Conservation (phyloP, 1,140 invertebrate species). For the Eufriesea mexicana region DNA sequence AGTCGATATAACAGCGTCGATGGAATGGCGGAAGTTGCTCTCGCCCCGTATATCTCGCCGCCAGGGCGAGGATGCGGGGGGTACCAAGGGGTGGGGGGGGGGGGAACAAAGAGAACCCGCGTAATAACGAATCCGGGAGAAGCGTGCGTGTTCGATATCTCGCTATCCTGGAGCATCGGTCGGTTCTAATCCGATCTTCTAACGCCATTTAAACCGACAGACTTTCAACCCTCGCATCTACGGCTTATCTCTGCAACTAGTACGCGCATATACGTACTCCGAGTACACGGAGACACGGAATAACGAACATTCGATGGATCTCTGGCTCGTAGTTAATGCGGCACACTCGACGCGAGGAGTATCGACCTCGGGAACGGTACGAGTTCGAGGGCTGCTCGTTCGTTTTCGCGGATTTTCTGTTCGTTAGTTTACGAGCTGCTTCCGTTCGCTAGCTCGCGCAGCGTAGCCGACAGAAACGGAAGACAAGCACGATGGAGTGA, state of each 20-base stretch:
- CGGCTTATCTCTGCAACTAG: background rate
- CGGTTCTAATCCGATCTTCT: background rate
- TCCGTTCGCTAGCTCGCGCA: too few species aligned
- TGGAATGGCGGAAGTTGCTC: background rate
- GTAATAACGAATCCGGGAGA: background rate
- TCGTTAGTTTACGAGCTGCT: background rate
- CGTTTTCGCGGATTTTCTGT: slow-evolving; percentile 10
- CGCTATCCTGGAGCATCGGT: background rate
- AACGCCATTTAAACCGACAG: background rate
- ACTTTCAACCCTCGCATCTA: background rate
- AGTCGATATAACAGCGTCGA: slow-evolving; percentile 24
- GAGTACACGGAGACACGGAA: too few species aligned
- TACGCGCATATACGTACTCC: too few species aligned
- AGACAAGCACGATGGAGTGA: background rate
- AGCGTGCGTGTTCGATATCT: background rate
- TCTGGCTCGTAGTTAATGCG: background rate
- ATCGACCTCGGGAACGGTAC: background rate
- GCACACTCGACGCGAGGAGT: background rate
- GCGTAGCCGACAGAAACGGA: too few species aligned
- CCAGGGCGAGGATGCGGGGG: background rate
- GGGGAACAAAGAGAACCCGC: too few species aligned
- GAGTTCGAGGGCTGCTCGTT: background rate
- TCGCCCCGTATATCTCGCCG: background rate
- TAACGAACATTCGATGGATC: background rate
- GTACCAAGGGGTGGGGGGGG: background rate